A percentile compares a stretch with the other conserved stretches of the same genome.
These are phyloP conservation scores for Sericinus montela DNA, from an alignment of 2,888 invertebrate genomes.

Conservation along the genomic window DNA sequence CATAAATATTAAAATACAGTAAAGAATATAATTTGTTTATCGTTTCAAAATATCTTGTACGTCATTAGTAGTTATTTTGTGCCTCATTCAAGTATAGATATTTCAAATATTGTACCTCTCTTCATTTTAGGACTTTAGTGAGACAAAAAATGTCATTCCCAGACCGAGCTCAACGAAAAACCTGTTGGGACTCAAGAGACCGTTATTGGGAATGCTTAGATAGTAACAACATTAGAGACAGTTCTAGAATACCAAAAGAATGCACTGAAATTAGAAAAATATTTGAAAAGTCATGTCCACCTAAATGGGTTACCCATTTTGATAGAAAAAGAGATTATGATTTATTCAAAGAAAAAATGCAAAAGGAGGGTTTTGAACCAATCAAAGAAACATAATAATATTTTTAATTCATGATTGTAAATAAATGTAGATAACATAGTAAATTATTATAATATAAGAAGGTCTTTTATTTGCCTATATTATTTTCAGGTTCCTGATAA, in stretches of 20 bases:
- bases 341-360: constrained; percentile 92
- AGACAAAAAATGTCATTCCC: constrained; percentile 86
- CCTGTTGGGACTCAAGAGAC: constrained; percentile 93
- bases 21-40: no score
- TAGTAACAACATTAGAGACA: constrained; percentile 81
- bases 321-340: constrained; percentile 93
- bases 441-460: constrained; percentile 47
- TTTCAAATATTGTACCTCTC: constrained; percentile 30
- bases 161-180: constrained; percentile 86
- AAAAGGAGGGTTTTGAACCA: constrained; percentile 92
- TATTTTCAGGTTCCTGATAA: constrained; percentile 21
- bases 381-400: constrained; percentile 61
- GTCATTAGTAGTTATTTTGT: no score
- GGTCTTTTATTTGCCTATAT: constrained; percentile 29
- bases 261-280: constrained; percentile 86
- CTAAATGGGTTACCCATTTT: constrained; percentile 96
- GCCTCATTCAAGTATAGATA: background rate
- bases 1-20: no score
- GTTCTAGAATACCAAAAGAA: constrained; percentile 66
- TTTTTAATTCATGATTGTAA: constrained; percentile 45
- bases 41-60: no score
- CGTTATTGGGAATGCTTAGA: constrained; percentile 94
- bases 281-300: constrained; percentile 88
- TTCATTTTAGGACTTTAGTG: constrained; percentile 55
- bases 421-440: constrained; percentile 58